Evolutionary conservation across 2,888 invertebrate genomes (phyloP).

Genomic region (Xestia xanthographa): DNA sequence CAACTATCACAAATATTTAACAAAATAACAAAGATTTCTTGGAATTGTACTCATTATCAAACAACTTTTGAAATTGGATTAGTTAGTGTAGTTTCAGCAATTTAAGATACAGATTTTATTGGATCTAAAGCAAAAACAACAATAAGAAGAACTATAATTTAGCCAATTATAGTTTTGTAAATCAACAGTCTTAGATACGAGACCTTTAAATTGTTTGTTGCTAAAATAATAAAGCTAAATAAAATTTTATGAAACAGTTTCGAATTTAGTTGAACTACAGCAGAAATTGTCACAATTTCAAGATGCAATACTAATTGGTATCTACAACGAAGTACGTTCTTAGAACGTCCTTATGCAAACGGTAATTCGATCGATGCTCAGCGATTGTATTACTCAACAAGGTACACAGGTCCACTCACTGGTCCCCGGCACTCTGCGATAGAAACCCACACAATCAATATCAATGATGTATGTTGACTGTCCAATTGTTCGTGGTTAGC

Average conservation of each 20-base stretch:
- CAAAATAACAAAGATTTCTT: slow-evolving; percentile 30
- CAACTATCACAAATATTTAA: slow-evolving; percentile 30
- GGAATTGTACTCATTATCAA: slow-evolving; percentile 15
- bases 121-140: slow-evolving; percentile 21
- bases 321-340: slow-evolving; percentile 14
- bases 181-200: background rate
- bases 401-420: slow-evolving; percentile 41
- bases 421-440: slow-evolving; percentile 35
- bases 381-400: slow-evolving; percentile 63
- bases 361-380: slow-evolving; percentile 69
- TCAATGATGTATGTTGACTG: slow-evolving; percentile 41
- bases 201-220: background rate
- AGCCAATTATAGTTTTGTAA: slow-evolving; percentile 28
- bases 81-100: slow-evolving; percentile 32
- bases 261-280: background rate
- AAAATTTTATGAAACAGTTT: background rate
- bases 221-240: background rate
- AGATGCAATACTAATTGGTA: slow-evolving; percentile 31
- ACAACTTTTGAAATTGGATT: slow-evolving; percentile 45
- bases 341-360: slow-evolving; percentile 55
- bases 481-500: slow-evolving; percentile 33
- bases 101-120: slow-evolving; percentile 38
- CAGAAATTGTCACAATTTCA: slow-evolving; percentile 4
- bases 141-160: slow-evolving; percentile 19
- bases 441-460: slow-evolving; percentile 49